Percentiles rank a stretch among this genome's conserved stretches.
Evolutionary conservation across 2,888 invertebrate genomes (phyloP).

Genomic region (Lochmaea capreae): DNA sequence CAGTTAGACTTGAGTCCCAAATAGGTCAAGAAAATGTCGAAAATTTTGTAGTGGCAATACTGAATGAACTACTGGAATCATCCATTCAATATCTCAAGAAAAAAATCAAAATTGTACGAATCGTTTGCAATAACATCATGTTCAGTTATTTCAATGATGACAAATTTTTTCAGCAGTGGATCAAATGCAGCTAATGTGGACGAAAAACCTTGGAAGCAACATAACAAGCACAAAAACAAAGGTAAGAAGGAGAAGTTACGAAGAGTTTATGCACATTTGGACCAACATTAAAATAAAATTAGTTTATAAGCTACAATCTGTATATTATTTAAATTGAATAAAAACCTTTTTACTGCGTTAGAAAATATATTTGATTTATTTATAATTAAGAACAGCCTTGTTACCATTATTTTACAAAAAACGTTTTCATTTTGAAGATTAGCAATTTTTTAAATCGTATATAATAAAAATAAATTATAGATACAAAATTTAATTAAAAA

Average conservation of each 20-base stretch:
- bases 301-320: not conserved
- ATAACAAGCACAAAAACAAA: slow-evolving; percentile 88
- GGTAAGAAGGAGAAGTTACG: slow-evolving; percentile 94
- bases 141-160: no score
- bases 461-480: slow-evolving; percentile 14
- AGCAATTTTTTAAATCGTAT: slow-evolving; percentile 10
- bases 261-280: slow-evolving; percentile 85
- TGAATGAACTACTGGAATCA: no score
- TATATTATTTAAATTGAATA: slow-evolving; percentile 17
- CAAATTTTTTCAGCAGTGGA: slow-evolving; percentile 9
- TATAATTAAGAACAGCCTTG: slow-evolving; percentile 25
- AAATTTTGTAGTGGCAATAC: no score
- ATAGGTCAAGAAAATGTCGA: no score
- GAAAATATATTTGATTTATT: slow-evolving; percentile 37
- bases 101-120: no score
- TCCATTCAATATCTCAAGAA: no score
- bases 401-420: slow-evolving; percentile 31
- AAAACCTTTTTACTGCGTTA: slow-evolving; percentile 29
- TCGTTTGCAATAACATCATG: no score
- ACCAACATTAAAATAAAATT: slow-evolving; percentile 73
- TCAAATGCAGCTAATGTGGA: slow-evolving; percentile 14
- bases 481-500: slow-evolving; percentile 79
- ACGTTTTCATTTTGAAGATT: slow-evolving; percentile 20
- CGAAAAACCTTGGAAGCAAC: slow-evolving; percentile 81
- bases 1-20: no score